Evolutionary conservation across 2,797 vertebrate species (phyloP).

Genomic region (Prionace glauca): DNA sequence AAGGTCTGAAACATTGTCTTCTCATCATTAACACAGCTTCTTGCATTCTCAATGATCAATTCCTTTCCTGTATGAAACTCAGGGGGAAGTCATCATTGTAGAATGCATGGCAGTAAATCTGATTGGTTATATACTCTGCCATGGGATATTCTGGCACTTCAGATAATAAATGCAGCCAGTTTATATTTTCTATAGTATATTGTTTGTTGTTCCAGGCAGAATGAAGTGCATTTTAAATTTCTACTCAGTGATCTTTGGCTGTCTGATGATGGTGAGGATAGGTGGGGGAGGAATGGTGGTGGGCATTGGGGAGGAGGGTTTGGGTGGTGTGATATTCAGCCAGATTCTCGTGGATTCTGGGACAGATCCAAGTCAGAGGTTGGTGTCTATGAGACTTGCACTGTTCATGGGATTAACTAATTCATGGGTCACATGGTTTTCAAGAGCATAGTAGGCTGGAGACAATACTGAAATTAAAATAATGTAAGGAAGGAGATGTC

Average conservation of each 20-base stretch:
- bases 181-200: no score
- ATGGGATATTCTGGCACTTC: neutral
- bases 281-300: no score
- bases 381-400: neutral
- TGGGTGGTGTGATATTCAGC: neutral
- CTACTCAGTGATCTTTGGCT: neutral
- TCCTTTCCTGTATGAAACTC: neutral
- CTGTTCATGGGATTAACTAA: neutral
- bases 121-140: neutral
- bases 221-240: constrained; percentile 1
- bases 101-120: neutral
- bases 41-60: neutral
- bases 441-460: neutral
- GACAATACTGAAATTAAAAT: neutral
- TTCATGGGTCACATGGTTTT: neutral
- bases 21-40: neutral
- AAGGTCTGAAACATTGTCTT: neutral
- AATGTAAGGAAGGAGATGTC: neutral
- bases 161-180: neutral
- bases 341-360: neutral
- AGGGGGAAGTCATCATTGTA: neutral
- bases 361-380: neutral
- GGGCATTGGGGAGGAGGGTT: no score
- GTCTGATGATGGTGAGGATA: no score
- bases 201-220: neutral